phyloP scores from a whole-genome alignment of 2,888 invertebrate genomes.

The Crepidodera aurea region DNA sequence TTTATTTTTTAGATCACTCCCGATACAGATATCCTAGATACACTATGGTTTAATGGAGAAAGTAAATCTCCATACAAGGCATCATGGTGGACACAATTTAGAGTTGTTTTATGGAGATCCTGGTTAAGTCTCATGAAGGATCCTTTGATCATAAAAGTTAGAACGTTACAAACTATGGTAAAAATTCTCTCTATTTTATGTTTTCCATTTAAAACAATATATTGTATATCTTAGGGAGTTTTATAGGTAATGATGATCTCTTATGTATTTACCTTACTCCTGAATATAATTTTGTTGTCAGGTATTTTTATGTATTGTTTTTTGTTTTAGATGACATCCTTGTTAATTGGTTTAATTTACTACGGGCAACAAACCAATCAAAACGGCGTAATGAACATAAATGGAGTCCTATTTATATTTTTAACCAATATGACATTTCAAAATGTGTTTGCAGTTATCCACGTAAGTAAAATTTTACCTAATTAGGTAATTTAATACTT shows the following conservation, averaged over 20 bases:
- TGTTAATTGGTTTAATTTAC: constrained; percentile 89
- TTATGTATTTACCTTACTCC: no score
- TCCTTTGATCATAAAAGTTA: constrained; percentile 87
- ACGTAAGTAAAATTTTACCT: constrained; percentile 70
- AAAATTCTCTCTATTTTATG: no score
- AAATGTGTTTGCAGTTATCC: constrained; percentile 93
- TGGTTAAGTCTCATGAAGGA: constrained; percentile 90
- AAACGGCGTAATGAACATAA: constrained; percentile 93
- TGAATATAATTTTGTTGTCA: no score
- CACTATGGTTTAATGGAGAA: not conserved
- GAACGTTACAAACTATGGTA: constrained; percentile 88
- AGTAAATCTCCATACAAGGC: constrained; percentile 74
- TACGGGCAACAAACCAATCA: constrained; percentile 82
- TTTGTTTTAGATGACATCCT: constrained; percentile 85
- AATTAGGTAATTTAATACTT: no score
- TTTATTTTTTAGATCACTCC: not conserved
- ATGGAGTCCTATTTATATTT: constrained; percentile 90
- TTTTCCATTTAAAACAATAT: no score
- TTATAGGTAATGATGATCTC: no score
- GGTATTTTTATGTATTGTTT: no score
- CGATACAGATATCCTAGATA: not conserved
- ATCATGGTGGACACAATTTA: constrained; percentile 87
- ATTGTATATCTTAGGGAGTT: no score
- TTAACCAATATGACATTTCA: constrained; percentile 94
- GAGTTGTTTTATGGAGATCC: constrained; percentile 89